A percentile compares a stretch with the other conserved stretches of the same genome.
Conservation (phyloP, 2,797 vertebrate species). For the Crenichthys baileyi region DNA sequence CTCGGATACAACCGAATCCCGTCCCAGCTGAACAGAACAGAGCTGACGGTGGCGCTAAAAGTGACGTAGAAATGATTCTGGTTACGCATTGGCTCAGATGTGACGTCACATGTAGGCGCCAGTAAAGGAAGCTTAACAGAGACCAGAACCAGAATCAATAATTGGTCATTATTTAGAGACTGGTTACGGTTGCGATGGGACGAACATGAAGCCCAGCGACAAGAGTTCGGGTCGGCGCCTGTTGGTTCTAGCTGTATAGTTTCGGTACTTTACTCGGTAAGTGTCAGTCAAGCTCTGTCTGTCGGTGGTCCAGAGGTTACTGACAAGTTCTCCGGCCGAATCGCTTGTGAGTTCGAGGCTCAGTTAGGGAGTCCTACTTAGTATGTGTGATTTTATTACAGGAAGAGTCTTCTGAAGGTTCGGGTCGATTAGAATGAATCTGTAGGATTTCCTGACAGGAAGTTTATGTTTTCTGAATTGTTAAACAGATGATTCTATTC, state of each 20-base stretch:
- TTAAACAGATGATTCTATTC: not conserved
- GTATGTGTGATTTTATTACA: not conserved
- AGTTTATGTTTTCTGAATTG: no score
- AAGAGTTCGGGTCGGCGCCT: not conserved
- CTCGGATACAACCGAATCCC: not conserved
- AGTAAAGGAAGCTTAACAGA: slow-evolving; percentile 5
- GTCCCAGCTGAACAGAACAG: not conserved
- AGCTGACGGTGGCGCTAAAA: not conserved
- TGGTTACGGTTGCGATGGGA: not conserved
- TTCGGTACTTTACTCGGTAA: not conserved
- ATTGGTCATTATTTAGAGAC: not conserved
- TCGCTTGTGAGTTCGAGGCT: not conserved
- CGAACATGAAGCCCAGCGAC: not conserved
- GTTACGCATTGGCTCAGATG: not conserved
- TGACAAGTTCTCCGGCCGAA: accelerated
- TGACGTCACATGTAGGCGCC: slow-evolving; percentile 15
- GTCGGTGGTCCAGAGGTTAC: not conserved
- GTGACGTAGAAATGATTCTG: not conserved
- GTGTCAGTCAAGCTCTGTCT: accelerated
- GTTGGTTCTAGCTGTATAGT: not conserved
- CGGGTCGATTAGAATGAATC: not conserved
- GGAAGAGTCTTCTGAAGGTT: not conserved
- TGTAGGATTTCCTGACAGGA: no score
- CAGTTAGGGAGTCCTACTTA: accelerated
- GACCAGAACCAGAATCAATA: not conserved